Evolutionary conservation across 2,113 vertebrate species (phyloP).

Genomic region (Siphamia tubifer): DNA sequence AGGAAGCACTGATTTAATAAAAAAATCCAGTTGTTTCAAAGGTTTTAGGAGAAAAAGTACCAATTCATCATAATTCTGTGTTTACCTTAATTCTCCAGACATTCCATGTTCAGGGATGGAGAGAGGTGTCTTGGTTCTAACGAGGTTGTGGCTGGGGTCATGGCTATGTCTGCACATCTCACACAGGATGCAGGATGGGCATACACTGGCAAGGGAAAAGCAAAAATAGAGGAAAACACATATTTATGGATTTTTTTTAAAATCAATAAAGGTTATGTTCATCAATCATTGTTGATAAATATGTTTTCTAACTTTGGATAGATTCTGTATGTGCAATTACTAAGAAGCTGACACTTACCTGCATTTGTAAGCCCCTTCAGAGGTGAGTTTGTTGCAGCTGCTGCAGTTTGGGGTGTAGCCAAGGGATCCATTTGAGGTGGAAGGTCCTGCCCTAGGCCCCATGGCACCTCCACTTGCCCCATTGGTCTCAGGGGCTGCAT

Average conservation of each 20-base stretch:
- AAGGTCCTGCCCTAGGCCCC: conserved; percentile 47
- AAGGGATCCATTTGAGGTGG: conserved; percentile 56
- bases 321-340: too few species aligned
- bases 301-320: too few species aligned
- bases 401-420: conserved; percentile 88
- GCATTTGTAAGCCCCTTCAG: conserved; percentile 95
- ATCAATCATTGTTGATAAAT: background rate
- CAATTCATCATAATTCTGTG: too few species aligned
- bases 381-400: conserved; percentile 86
- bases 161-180: conserved; percentile 89
- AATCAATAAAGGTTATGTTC: too few species aligned
- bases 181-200: conserved; percentile 91
- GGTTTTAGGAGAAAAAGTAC: too few species aligned
- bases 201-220: conserved; percentile 78
- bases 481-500: conserved; percentile 59
- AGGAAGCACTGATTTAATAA: conserved; percentile 1
- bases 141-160: conserved; percentile 86
- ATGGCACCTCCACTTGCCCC: conserved; percentile 51
- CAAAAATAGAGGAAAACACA: background rate
- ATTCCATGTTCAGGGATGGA: conserved; percentile 81
- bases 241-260: background rate
- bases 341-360: conserved; percentile 83
- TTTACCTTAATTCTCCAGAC: conserved; percentile 81
- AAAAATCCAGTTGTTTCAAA: background rate
- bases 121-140: conserved; percentile 91